phyloP scores from a whole-genome alignment of 2,113 vertebrate genomes.

The Pantherophis guttatus region DNA sequence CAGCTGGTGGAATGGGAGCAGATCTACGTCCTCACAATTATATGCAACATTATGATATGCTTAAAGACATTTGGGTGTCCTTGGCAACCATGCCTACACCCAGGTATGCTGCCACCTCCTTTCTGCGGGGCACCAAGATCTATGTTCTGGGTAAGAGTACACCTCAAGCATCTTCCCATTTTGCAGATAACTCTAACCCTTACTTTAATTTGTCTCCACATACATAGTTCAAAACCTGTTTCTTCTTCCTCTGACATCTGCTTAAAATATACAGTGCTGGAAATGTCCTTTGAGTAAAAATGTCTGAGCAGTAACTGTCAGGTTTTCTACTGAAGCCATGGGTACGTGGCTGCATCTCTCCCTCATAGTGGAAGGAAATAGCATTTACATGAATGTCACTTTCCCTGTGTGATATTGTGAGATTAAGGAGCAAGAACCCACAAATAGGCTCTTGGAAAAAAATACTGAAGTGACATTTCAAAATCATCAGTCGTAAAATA shows the following conservation, averaged over 20 bases:
- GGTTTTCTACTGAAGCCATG: not conserved
- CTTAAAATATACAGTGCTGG: rapidly evolving
- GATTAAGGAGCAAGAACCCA: not conserved
- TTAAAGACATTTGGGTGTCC: constrained; percentile 94
- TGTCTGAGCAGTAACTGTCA: not conserved
- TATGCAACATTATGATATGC: constrained; percentile 92
- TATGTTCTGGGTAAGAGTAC: constrained; percentile 83
- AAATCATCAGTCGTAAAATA: not conserved
- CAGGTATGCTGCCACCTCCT: constrained; percentile 85
- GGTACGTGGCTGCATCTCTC: not conserved
- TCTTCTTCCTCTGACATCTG: too few relatives aligned
- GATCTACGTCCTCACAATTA: constrained; percentile 89
- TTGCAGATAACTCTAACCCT: not conserved
- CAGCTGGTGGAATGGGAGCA: constrained; percentile 90
- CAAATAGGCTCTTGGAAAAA: not conserved
- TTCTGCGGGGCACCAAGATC: constrained; percentile 87
- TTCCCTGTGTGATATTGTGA: not conserved
- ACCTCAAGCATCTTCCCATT: not conserved
- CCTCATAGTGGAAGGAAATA: not conserved
- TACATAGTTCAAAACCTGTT: not conserved
- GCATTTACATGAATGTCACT: not conserved
- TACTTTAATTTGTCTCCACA: not conserved
- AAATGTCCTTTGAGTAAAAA: not conserved
- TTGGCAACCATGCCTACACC: constrained; percentile 92
- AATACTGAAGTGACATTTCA: not conserved